phyloP scores from a whole-genome alignment of 2,797 vertebrate genomes.

The Manis crassicaudata region DNA sequence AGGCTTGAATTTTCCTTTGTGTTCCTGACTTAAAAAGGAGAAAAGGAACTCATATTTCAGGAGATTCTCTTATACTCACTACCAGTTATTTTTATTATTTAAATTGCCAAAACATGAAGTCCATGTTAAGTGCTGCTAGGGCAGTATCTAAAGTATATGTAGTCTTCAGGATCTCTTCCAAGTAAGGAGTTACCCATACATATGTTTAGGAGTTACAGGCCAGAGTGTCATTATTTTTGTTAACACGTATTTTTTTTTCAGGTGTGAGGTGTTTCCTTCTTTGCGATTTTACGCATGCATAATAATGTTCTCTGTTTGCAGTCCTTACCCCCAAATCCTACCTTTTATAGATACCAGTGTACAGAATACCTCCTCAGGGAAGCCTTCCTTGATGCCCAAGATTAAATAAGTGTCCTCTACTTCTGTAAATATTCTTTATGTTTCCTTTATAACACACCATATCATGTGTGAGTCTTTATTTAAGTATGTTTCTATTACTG shows the following conservation, averaged over 20 bases:
- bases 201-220: slow-evolving; percentile 8
- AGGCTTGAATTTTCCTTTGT: not conserved
- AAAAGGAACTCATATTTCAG: slow-evolving; percentile 25
- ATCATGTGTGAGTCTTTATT: not conserved
- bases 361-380: slow-evolving; percentile 40
- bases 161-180: not conserved
- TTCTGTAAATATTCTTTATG: not conserved
- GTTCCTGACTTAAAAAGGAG: slow-evolving; percentile 48
- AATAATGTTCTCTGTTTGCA: not conserved
- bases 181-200: not conserved
- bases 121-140: not conserved
- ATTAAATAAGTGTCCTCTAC: slow-evolving; percentile 8
- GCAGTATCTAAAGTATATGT: slow-evolving; percentile 12
- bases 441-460: slow-evolving; percentile 13
- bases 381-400: slow-evolving; percentile 4
- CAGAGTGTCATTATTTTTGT: slow-evolving; percentile 54
- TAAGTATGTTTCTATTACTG: not conserved
- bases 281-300: slow-evolving; percentile 40
- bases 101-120: not conserved
- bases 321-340: not conserved
- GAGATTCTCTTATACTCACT: not conserved
- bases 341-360: not conserved
- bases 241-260: not conserved
- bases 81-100: slow-evolving; percentile 45
- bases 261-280: slow-evolving; percentile 27